These are phyloP conservation scores for Oncopodura yosiiana DNA, from an alignment of 1,140 invertebrate genomes.

Conservation along the genomic window DNA sequence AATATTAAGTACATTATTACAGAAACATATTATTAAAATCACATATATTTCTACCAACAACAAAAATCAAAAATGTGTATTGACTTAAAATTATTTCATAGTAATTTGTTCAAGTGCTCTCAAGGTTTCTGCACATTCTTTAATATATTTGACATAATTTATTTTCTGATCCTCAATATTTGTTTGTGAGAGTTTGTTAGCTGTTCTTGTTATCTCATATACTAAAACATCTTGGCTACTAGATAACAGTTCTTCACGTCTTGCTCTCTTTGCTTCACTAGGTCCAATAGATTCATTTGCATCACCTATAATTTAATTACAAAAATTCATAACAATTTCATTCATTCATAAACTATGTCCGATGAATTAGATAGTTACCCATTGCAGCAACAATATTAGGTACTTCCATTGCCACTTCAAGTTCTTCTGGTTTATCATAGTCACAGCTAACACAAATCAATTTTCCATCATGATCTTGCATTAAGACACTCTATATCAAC, in stretches of 20 bases:
- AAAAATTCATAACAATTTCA: background rate
- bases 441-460: constrained; percentile 19
- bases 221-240: background rate
- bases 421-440: background rate
- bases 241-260: too few relatives aligned
- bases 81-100: background rate
- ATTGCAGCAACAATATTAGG: too few relatives aligned
- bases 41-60: background rate
- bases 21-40: background rate
- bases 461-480: constrained; percentile 24
- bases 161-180: background rate
- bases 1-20: background rate
- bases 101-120: background rate
- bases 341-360: background rate
- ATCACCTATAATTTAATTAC: background rate
- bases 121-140: constrained; percentile 23
- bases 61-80: too few relatives aligned
- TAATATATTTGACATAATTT: constrained; percentile 13
- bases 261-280: constrained; percentile 3
- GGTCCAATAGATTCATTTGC: background rate
- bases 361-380: too few relatives aligned
- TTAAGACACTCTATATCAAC: constrained; percentile 19
- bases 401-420: too few relatives aligned
- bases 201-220: background rate
- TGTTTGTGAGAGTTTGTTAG: background rate